Evolutionary conservation across 2,113 vertebrate species (phyloP), one percentile per base, ranked within the genome.

Genomic region (Marmota flaviventris): DNA sequence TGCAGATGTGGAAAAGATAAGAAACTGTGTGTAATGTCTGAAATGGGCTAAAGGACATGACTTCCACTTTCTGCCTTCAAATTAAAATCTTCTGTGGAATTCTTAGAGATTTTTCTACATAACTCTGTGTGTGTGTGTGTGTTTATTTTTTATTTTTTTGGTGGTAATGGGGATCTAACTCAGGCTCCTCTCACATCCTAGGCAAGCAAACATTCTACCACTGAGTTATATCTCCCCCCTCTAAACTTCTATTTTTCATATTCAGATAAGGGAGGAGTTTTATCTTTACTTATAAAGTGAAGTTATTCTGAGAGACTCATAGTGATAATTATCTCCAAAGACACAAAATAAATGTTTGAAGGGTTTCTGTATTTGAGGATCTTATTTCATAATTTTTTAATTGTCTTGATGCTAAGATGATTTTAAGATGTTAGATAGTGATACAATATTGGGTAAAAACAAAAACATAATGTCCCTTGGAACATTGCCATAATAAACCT

Each of bases 241-340:
- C 24, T 27, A 63, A 75, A 51, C 39, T n/a, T 45, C 20, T 76
- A 39, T 24, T 84, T 97, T 96, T 89, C 10, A 25, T 70, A 37
- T 94, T 95, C 87, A 90, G 58, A 72, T 11, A 82, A 90, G 58
- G 37, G 69, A 91, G 25, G 61, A 90, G 32, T 76, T 90, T 92
- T 77, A 7, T 85, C n/a, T 89, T 89, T 85, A 58, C 61, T 79
- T 24, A 73, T 45, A 29, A 93, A 89, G 92, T 22, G 27, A 88
- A 96, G n/a, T 76, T 8, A 8, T 84, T 90, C 16, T 91, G 18
- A 58, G 27, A 96, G 24, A 61, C 65, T 96, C 18, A 81, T 87
- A 67, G 4, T 78, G 34, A 69, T 94, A 76, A 73, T 94, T 95
- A 85, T 77, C 34, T 90, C 18, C 67, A 78, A 25, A 90, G 42